Conservation (phyloP, 2,888 invertebrate species). For the Brachycybe producta region DNA sequence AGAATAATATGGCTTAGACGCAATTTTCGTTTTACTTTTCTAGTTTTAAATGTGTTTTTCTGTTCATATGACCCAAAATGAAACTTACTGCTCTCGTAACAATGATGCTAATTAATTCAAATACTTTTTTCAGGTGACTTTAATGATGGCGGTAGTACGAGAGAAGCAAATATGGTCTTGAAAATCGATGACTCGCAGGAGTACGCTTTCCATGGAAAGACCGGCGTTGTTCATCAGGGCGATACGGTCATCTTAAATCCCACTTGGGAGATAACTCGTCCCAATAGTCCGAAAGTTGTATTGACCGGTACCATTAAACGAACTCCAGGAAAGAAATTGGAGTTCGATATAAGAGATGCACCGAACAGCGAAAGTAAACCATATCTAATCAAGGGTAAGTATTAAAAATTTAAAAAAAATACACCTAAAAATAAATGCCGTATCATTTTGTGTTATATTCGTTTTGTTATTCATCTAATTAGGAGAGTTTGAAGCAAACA, state of each 20-base stretch:
- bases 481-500: no score
- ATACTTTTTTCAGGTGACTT: slow-evolving; percentile 7
- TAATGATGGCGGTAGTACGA: background rate
- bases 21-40: background rate
- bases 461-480: no score
- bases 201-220: slow-evolving; percentile 4
- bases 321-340: slow-evolving; percentile 12
- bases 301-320: slow-evolving; percentile 6
- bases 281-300: background rate
- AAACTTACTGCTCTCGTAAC: no score
- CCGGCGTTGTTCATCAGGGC: background rate
- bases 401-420: no score
- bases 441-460: no score
- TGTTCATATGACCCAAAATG: no score
- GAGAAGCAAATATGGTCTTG: slow-evolving; percentile 10
- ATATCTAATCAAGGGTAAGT: slow-evolving; percentile 10
- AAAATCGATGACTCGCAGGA: slow-evolving; percentile 5
- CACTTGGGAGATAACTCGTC: slow-evolving; percentile 11
- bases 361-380: slow-evolving; percentile 5
- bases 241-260: background rate
- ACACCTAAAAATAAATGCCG: no score
- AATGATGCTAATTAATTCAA: no score
- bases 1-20: no score
- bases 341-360: slow-evolving; percentile 8
- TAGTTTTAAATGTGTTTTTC: no score